Base-by-base conservation (phyloP, 1,140 invertebrate genomes). In the Habropoda laboriosa region DNA sequence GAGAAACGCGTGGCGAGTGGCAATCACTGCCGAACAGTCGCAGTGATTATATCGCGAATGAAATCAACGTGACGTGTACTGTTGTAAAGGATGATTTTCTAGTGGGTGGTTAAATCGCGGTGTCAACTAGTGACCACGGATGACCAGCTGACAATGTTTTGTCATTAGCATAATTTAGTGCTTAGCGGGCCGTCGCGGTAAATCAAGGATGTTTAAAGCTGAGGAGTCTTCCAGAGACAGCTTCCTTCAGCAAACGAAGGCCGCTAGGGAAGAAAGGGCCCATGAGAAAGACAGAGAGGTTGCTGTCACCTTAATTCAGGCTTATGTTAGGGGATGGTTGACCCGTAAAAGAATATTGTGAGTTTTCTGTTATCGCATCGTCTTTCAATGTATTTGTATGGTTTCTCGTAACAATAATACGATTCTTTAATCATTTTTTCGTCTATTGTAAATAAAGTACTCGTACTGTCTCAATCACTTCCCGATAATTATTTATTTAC, bases 191-290 rank as follows among this genome's bases (percentile, higher is more conserved):
- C 27, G 12, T 79, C 68, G 70, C 38, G 35, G 70, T 81, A 42
- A 61, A 51, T 53, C 57, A 53, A 92, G 75, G 85, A 95, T 95
- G 95, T 95, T 95, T 87, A 93, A 93, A 86, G 93, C 93, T 77
- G 92, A 94, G 30, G 94, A 95, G 86, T 94, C 94, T 24, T 92
- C 94, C 32, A 96, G 95, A 89, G 93, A 93, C 73, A 94, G 89
- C 82, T 97, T 97, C 89, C 93, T 97, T 83, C 96, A 97, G 89
- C 96, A 97, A 87, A 97, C 96, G 3, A 98, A 98, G 93, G 96
- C 96, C 35, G 97, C 97, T 10, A 94, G 98, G 81, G 95, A 95
- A 87, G 97, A 98, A 92, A 94, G 97, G 81, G 97, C 97, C 3
- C 93, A 96, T 63, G 97, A 97, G 87, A 96, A 97, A 91, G 95